These are phyloP conservation scores for Catharus ustulatus DNA, from an alignment of 2,797 vertebrate species.

Conservation along the genomic window DNA sequence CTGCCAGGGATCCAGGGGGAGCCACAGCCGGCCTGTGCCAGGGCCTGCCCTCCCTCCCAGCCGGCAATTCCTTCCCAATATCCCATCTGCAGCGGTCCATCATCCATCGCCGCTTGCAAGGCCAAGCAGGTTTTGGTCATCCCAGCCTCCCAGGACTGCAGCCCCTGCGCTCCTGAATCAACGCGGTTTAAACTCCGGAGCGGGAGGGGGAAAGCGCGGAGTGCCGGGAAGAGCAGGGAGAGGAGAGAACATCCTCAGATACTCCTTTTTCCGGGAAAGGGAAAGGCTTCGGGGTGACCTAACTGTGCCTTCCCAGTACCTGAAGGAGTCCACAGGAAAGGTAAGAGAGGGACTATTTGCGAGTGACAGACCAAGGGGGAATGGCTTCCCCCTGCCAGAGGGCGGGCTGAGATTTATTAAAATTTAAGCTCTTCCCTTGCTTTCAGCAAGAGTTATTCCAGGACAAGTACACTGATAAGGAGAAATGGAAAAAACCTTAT, in stretches of 20 bases:
- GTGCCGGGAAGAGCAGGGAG: no score
- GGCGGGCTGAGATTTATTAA: not conserved
- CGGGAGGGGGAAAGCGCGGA: accelerated
- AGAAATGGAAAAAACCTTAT: not conserved
- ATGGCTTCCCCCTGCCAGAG: not conserved
- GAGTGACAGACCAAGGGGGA: no score
- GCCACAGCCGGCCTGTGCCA: not conserved
- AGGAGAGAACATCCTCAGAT: not conserved
- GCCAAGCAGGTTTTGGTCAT: not conserved
- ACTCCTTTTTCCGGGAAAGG: no score
- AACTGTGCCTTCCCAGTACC: not conserved
- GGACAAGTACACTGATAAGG: not conserved
- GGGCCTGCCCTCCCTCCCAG: no score
- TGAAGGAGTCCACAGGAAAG: not conserved
- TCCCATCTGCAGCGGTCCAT: not conserved
- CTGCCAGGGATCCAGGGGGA: not conserved
- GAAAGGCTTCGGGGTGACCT: no score
- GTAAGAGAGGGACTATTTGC: accelerated
- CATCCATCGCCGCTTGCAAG: not conserved
- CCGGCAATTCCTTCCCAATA: not conserved
- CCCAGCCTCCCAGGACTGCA: not conserved
- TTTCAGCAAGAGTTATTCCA: not conserved
- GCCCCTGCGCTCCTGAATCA: not conserved
- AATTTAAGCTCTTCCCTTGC: not conserved
- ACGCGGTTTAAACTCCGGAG: not conserved